phyloP scores from a whole-genome alignment of 1,140 invertebrate species.

The Trachelipus rathkii region DNA sequence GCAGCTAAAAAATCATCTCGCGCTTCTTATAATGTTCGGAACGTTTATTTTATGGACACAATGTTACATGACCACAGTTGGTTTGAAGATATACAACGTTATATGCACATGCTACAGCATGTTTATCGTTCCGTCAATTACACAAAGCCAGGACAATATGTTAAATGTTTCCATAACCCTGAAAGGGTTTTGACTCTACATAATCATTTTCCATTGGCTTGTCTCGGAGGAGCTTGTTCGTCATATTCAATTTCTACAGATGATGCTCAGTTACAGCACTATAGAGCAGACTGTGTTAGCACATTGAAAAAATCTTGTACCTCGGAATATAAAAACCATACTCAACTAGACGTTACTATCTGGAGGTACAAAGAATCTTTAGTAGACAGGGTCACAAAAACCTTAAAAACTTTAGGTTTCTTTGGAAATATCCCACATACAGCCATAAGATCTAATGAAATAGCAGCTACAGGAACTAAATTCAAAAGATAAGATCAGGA shows the following conservation, averaged over 20 bases:
- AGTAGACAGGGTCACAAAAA: constrained; percentile 54
- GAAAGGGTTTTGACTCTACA: constrained; percentile 81
- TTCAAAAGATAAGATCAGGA: not conserved
- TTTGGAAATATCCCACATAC: constrained; percentile 3
- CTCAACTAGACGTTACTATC: constrained; percentile 76
- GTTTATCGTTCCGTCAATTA: constrained; percentile 85
- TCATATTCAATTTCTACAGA: constrained; percentile 76
- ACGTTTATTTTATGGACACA: constrained; percentile 92
- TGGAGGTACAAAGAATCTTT: constrained; percentile 79
- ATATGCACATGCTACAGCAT: constrained; percentile 91
- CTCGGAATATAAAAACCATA: constrained; percentile 72
- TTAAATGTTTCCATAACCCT: constrained; percentile 91
- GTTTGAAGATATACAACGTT: constrained; percentile 77
- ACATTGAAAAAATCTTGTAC: constrained; percentile 77
- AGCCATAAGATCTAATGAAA: constrained; percentile 1
- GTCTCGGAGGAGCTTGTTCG: constrained; percentile 76
- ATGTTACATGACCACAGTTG: constrained; percentile 73
- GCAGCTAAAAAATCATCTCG: constrained; percentile 67
- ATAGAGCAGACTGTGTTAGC: constrained; percentile 84
- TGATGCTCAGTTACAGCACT: constrained; percentile 87
- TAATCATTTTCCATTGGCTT: constrained; percentile 88
- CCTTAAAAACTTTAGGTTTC: constrained; percentile 33
- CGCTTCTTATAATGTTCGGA: constrained; percentile 83
- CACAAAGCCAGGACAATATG: constrained; percentile 87
- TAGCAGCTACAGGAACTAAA: not conserved